A percentile compares a stretch with the other conserved stretches of the same genome.
These are phyloP conservation scores for Herpailurus yagouaroundi DNA, from an alignment of 2,113 vertebrate genomes.

Conservation along the genomic window DNA sequence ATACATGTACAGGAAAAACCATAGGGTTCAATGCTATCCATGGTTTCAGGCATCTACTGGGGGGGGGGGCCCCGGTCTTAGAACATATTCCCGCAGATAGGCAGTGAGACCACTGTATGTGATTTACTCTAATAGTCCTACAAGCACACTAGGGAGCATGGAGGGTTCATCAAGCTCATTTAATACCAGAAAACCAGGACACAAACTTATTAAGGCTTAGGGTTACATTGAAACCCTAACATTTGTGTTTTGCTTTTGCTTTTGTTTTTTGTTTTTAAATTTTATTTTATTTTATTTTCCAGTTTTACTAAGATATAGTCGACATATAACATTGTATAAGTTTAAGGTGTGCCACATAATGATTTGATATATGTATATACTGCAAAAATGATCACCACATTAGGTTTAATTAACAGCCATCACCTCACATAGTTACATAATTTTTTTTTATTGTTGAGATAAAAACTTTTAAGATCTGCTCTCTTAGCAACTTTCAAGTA, in stretches of 20 bases:
- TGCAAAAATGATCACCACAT: not conserved
- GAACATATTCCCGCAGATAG: not conserved
- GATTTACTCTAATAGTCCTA: not conserved
- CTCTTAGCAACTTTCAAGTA: not conserved
- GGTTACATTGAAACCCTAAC: not conserved
- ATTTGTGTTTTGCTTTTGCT: not conserved
- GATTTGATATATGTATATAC: not conserved
- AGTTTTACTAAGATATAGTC: not conserved
- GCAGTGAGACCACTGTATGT: not conserved
- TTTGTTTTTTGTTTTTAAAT: not conserved
- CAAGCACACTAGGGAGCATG: not conserved
- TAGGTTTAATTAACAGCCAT: not conserved
- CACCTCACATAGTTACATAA: not conserved
- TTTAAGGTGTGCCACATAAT: not conserved
- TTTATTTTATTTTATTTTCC: conserved; percentile 11
- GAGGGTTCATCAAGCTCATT: not conserved
- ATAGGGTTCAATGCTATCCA: not conserved
- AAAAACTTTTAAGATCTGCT: not conserved
- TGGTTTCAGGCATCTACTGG: not conserved
- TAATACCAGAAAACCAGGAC: not conserved
- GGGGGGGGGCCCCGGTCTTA: not conserved
- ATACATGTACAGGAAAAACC: not conserved
- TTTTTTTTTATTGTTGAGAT: not conserved
- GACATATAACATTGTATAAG: not conserved
- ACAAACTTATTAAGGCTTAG: not conserved